phyloP scores from a whole-genome alignment of 1,140 invertebrate genomes.

The Bombus consobrinus region DNA sequence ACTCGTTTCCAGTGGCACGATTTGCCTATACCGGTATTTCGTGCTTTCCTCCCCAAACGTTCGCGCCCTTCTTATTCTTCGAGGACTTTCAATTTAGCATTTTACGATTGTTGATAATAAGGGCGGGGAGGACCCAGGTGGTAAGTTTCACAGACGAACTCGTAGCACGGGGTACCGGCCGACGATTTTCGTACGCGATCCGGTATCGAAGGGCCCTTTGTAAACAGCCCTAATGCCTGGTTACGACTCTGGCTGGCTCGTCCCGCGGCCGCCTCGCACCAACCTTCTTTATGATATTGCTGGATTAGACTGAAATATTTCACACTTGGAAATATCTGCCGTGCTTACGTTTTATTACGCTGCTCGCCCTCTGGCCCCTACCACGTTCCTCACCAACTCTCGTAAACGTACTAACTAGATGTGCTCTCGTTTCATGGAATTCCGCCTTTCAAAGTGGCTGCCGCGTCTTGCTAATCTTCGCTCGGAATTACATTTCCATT shows the following conservation, averaged over 20 bases:
- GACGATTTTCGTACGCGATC: conserved; percentile 73
- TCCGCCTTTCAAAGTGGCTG: conserved; percentile 46
- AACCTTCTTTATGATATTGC: conserved; percentile 82
- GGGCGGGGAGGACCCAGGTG: conserved; percentile 77
- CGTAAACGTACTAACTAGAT: conserved; percentile 75
- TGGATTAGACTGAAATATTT: conserved; percentile 83
- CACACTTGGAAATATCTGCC: conserved; percentile 81
- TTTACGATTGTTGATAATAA: conserved; percentile 84
- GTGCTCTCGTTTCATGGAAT: conserved; percentile 54
- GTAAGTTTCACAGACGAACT: conserved; percentile 71
- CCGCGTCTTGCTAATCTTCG: conserved; percentile 67
- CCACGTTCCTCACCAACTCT: conserved; percentile 50
- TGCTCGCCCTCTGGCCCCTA: conserved; percentile 32
- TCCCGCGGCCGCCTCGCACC: conserved; percentile 62
- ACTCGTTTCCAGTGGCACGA: conserved; percentile 28
- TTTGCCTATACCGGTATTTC: conserved; percentile 25
- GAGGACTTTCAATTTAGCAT: conserved; percentile 82
- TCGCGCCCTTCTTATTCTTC: conserved; percentile 49
- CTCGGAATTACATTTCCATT: conserved; percentile 66
- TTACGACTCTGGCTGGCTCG: conserved; percentile 76
- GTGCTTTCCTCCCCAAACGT: conserved; percentile 2
- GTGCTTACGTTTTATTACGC: conserved; percentile 80
- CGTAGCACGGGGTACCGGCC: conserved; percentile 40
- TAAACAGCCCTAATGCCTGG: conserved; percentile 82
- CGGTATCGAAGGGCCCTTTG: conserved; percentile 76